Evolutionary conservation across 2,888 invertebrate genomes (phyloP), one percentile per base, ranked within the genome.

Genomic region (Euplagia quadripunctaria): DNA sequence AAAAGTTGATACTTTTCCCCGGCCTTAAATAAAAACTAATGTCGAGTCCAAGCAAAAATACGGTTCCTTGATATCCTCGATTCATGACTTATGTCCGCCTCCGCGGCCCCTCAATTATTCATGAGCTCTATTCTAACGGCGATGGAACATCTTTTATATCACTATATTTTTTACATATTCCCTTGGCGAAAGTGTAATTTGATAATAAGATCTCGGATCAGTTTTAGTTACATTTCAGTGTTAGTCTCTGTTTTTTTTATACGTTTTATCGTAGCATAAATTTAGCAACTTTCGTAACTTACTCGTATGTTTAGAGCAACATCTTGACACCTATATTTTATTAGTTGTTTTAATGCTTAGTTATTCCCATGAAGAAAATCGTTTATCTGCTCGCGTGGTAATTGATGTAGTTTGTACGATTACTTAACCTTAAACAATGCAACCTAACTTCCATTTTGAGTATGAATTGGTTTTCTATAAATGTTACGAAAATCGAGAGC

Each of bases 61-160:
- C 76, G 74, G 64, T 72, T 82, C 74, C 68, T 49, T 49, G 80
- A 71, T 77, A 75, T 66, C 70, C 61, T 80, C 85, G 77, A 85
- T 85, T 80, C 77, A 77, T 81, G 86, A 85, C 82, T 87, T 85
- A 83, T 80, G 84, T 74, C 74, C 74, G 78, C 78, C 77, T 73
- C 77, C 75, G 52, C 70, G 71, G 80, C 76, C 79, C 55, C 84
- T 87, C 85, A 87, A 87, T 86, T 85, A 87, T 87, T 87, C 87
- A 87, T 87, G 83, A 84, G 77, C 70, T 75, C 72, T 71, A 82
- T 85, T 84, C 83, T 84, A 79, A 81, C 79, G 72, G 70, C 80
- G 67, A 78, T 71, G 69, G 78, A 83, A 79, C 82, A 82, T 82
- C 79, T 87, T 85, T 82, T 85, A 82, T 83, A 80, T 83, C 79